These are phyloP conservation scores for Drosophila longiperda DNA, from an alignment of 2,888 invertebrate genomes.

Conservation along the genomic window DNA sequence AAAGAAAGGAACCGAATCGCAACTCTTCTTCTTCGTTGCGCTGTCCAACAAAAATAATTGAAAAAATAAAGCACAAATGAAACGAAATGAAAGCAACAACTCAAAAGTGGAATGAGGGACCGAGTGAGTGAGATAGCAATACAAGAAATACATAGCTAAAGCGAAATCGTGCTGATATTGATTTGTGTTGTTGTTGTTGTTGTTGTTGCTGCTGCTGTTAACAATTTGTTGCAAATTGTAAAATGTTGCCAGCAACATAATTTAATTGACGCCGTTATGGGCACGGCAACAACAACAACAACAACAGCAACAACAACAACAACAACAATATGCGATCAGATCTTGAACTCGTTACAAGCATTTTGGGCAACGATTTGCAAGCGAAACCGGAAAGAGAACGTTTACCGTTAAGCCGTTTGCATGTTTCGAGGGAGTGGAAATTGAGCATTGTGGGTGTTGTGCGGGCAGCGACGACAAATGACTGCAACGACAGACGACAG, in stretches of 20 bases:
- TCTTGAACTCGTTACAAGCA: slow-evolving; percentile 59
- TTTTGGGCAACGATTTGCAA: slow-evolving; percentile 61
- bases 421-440: slow-evolving; percentile 28
- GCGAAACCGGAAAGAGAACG: slow-evolving; percentile 62
- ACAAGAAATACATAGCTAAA: slow-evolving; percentile 4
- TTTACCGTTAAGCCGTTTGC: slow-evolving; percentile 38
- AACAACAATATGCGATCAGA: slow-evolving; percentile 61
- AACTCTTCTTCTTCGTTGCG: slow-evolving; percentile 22
- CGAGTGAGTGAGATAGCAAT: slow-evolving; percentile 16
- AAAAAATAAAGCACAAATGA: slow-evolving; percentile 17
- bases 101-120: background rate
- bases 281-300: slow-evolving; percentile 62
- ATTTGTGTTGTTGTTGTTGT: slow-evolving; percentile 53
- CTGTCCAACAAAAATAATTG: slow-evolving; percentile 20
- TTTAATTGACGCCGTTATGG: slow-evolving; percentile 81
- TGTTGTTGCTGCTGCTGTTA: slow-evolving; percentile 59
- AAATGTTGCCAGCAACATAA: slow-evolving; percentile 81
- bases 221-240: slow-evolving; percentile 81
- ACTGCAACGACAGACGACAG: background rate
- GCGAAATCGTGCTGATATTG: slow-evolving; percentile 63
- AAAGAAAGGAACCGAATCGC: slow-evolving; percentile 5
- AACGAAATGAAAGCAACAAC: slow-evolving; percentile 15
- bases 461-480: slow-evolving; percentile 4
- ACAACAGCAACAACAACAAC: slow-evolving; percentile 37
- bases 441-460: slow-evolving; percentile 36